Base-by-base conservation (phyloP, 1,140 invertebrate species). In the Ostrea denselamellosa region DNA sequence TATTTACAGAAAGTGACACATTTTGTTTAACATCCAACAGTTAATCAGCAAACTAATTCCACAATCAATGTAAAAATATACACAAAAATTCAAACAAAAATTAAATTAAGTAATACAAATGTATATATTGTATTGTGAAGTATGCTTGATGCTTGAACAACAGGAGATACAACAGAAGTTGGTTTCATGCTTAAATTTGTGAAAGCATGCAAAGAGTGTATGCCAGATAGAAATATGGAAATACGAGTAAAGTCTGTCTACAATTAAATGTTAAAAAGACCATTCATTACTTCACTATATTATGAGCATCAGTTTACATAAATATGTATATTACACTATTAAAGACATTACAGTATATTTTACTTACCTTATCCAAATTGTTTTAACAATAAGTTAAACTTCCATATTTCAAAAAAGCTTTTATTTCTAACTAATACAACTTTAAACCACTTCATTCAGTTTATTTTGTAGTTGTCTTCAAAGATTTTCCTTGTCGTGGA, bases 301-400 rank as follows among this genome's bases (percentile, higher is more conserved):
- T 77, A 25, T 77, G 68, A 77, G 68, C 28, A 34, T 25, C 28
- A 77, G 4, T 77, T 77, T 77, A 34, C 68, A 77, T 77, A 34
- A 17, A 77, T 34, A 77, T 77, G 68, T 14, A 44, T 28, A 14
- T 25, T 62, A 19, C 17, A 5, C n/a, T 17, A 77, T 12, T 62
- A 77, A 25, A 77, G 14, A 77, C 68, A 77, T 77, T 10, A 28
- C 7, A 77, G n/a, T 62, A 62, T 62, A 28, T 77, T 77, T 2
- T 77, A 77, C 68, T 77, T 77, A 77, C 68, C 68, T 77, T 28
- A 77, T 77, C 25, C 68, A 22, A 62, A 28, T 77, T 22, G 19
- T 65, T 10, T 19, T 68, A 68, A 51, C 22, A 58, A 28, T 25
- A 51, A 19, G 56, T 34, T 54, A 56, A 62, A 44, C 25, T 22